Evolutionary conservation across 2,797 vertebrate species (phyloP), one percentile per base, ranked within the genome.

Genomic region (Fistularia tabacaria): DNA sequence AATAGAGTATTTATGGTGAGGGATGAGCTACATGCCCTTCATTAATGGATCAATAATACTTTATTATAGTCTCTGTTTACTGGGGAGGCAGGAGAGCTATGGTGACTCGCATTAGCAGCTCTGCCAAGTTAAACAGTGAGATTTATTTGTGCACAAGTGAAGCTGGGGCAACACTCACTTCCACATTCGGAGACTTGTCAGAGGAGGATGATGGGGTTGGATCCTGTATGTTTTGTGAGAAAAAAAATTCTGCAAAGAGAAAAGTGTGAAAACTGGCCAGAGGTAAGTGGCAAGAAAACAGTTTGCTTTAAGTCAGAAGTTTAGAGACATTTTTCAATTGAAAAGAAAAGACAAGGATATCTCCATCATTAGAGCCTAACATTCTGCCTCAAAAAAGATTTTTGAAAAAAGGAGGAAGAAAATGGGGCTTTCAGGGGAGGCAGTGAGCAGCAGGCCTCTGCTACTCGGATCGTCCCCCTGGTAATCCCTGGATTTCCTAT

Each of bases 61-160:
- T 85, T 82, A 78, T 83, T 85, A 79, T 85, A 75, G 81, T 82
- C 66, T 65, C 52, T 70, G 71, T 84, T 72, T 73, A 84, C 62
- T 68, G 43, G 50, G 53, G 62, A 69, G 66, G 66, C 72, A 77
- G 82, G 80, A 84, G 82, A 76, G 84, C 79, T 70, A 64, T 74
- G 79, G 81, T 84, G 82, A 89, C 83, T 79, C 46, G 12, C 57
- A 62, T 73, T 62, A 10, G 70, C 49, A 48, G 61, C 50, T 44
- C 69, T 80, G 87, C 86, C 85, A 89, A 90, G 81, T 81, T 79
- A 88, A 89, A 90, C 85, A 88, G 72, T 49, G 15, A 71, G 81
- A 74, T 80, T 87, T 90, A 86, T 89, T 87, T 87, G 80, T 88
- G 78, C 82, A 89, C 84, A 89, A 88, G 86, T 86, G 58, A 57